phyloP scores from a whole-genome alignment of 2,113 vertebrate genomes.

The Tachysurus fulvidraco region DNA sequence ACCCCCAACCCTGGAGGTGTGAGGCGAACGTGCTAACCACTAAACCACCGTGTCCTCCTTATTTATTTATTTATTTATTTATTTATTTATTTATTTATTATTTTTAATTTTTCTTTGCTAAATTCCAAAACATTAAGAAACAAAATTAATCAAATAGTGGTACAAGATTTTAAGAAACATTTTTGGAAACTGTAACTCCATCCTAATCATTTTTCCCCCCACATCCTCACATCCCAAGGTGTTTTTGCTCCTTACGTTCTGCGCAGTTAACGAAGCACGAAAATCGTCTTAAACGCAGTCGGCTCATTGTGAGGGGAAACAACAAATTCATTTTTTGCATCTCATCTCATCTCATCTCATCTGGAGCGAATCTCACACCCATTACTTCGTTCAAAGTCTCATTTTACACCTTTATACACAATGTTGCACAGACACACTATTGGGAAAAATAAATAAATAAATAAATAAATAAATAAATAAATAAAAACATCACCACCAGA shows the following conservation, averaged over 20 bases:
- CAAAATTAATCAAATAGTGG: neutral
- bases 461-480: too few relatives aligned
- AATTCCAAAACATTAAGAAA: too few relatives aligned
- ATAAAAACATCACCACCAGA: neutral
- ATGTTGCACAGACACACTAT: neutral
- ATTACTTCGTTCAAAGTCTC: neutral
- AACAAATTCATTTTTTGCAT: neutral
- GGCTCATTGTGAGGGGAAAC: neutral
- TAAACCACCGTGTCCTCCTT: too few relatives aligned
- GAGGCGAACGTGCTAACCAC: too few relatives aligned
- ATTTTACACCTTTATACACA: slow-evolving; percentile 14
- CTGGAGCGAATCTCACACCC: neutral
- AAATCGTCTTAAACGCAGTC: neutral
- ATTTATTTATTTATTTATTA: too few relatives aligned
- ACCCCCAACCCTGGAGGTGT: too few relatives aligned
- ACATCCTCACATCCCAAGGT: too few relatives aligned
- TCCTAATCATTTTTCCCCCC: too few relatives aligned
- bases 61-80: too few relatives aligned
- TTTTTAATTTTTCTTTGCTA: too few relatives aligned
- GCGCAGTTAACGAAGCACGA: neutral
- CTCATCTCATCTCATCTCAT: neutral
- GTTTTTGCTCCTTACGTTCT: neutral
- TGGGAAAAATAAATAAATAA: too few relatives aligned
- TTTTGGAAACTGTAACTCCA: neutral
- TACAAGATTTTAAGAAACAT: neutral